Evolutionary conservation across 2,797 vertebrate genomes (phyloP).

Genomic region (Malacoctenus gilli): DNA sequence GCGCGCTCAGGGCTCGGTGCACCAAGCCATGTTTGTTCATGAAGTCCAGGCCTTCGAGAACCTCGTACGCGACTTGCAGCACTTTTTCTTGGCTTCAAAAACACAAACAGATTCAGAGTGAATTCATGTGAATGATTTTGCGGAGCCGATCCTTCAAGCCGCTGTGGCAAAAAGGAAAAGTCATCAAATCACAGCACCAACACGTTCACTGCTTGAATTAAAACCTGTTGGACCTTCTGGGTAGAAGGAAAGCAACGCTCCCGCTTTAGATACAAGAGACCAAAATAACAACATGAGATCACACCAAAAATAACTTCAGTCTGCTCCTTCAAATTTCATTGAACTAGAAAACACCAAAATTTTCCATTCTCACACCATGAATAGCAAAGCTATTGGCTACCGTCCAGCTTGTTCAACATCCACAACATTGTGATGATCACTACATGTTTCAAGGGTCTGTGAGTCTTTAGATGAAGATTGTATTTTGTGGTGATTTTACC

Average conservation of each 20-base stretch:
- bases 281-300: no score
- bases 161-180: no score
- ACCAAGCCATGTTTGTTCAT: slow-evolving; percentile 94
- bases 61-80: slow-evolving; percentile 89
- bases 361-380: slow-evolving; percentile 30
- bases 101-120: slow-evolving; percentile 11
- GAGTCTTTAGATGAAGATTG: not conserved
- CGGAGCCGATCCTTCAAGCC: no score
- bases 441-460: not conserved
- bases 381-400: slow-evolving; percentile 32
- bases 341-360: no score
- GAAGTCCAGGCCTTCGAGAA: slow-evolving; percentile 91
- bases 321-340: no score
- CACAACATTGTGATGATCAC: not conserved
- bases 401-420: not conserved
- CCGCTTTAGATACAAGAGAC: no score
- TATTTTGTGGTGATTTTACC: slow-evolving; percentile 75
- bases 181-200: no score
- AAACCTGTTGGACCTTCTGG: no score
- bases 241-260: no score
- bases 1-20: slow-evolving; percentile 89
- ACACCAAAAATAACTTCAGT: no score
- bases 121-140: not conserved
- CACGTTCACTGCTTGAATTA: no score
- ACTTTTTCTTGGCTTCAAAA: slow-evolving; percentile 78